These are phyloP conservation scores for Lordiphosa andalusiaca DNA, from an alignment of 2,888 invertebrate genomes.

Conservation along the genomic window DNA sequence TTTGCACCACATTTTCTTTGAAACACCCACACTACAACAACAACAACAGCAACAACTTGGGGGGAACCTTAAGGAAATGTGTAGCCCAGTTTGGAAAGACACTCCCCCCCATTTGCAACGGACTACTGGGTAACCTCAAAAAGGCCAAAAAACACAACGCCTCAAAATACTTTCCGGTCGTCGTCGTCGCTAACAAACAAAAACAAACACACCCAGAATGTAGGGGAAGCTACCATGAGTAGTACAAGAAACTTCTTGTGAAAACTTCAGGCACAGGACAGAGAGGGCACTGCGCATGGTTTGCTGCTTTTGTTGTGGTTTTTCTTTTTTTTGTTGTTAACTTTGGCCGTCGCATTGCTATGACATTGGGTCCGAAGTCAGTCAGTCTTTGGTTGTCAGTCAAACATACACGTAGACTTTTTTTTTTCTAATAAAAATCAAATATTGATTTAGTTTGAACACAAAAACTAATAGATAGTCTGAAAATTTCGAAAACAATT, in stretches of 20 bases:
- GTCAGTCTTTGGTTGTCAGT: conserved; percentile 70
- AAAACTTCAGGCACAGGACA: conserved; percentile 41
- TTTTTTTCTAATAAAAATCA: conserved; percentile 16
- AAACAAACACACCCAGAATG: conserved; percentile 24
- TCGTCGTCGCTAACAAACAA: conserved; percentile 39
- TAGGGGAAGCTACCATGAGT: conserved; percentile 9
- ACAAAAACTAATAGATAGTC: neutral
- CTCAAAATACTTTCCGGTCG: conserved; percentile 60
- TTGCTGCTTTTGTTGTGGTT: conserved; percentile 71
- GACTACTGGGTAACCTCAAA: conserved; percentile 58
- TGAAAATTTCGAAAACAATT: conserved; percentile 6
- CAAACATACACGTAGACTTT: conserved; percentile 38
- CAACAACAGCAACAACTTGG: neutral
- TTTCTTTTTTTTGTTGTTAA: conserved; percentile 58
- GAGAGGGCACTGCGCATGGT: conserved; percentile 58
- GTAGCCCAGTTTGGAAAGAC: conserved; percentile 47
- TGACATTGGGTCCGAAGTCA: conserved; percentile 68
- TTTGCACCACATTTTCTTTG: conserved; percentile 51
- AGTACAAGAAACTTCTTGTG: conserved; percentile 48
- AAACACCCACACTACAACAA: conserved; percentile 2
- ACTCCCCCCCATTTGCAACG: conserved; percentile 37
- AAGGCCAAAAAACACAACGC: conserved; percentile 41
- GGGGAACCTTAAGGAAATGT: conserved; percentile 12
- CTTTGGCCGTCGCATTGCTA: conserved; percentile 76
- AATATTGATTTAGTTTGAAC: conserved; percentile 42